phyloP scores from a whole-genome alignment of 2,113 vertebrate genomes.

The Argyrosomus japonicus region DNA sequence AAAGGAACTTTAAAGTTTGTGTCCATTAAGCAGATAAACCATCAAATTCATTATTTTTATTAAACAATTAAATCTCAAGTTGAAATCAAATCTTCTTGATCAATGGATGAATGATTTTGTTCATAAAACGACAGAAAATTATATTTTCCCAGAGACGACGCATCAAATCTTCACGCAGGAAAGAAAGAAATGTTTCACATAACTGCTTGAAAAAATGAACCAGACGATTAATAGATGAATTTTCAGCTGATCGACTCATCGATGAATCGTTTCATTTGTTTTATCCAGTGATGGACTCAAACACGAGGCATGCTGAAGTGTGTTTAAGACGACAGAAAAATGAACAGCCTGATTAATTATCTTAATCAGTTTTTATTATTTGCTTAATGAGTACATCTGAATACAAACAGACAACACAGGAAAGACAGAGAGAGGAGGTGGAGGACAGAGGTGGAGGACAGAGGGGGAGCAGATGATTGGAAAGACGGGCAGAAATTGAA shows the following conservation, averaged over 20 bases:
- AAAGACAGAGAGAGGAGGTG: neutral
- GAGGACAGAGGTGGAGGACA: neutral
- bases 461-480: conserved; percentile 26
- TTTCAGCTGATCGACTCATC: neutral
- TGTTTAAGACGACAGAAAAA: conserved; percentile 11
- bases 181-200: neutral
- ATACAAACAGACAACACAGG: conserved; percentile 1
- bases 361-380: neutral
- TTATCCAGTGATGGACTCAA: neutral
- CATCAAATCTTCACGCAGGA: neutral
- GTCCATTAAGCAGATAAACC: neutral
- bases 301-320: neutral
- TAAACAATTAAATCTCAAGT: neutral
- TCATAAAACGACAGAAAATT: neutral
- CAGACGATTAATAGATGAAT: neutral
- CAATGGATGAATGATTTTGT: neutral
- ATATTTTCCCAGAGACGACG: neutral
- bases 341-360: neutral
- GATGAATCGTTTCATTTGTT: neutral
- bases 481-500: conserved; percentile 57
- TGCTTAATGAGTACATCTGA: neutral
- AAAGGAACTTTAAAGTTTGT: neutral
- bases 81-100: neutral
- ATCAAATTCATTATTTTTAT: neutral
- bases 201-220: neutral